Evolutionary conservation across 2,113 vertebrate genomes (phyloP), one percentile per base, ranked within the genome.

Genomic region (Leuciscus idus): DNA sequence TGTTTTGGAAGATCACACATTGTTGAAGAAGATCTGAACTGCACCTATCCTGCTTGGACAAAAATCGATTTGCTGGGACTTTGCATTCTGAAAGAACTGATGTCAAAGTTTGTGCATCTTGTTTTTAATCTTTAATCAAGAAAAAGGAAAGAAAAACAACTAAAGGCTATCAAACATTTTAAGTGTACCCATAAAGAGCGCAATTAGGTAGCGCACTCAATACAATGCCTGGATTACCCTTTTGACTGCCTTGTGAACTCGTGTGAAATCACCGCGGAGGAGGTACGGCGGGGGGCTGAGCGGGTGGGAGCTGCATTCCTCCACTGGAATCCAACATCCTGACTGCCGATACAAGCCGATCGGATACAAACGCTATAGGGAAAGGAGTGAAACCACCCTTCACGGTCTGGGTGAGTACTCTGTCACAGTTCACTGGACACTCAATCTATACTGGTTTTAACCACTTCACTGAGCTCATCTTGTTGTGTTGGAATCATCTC

Each of bases 221-320:
- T 89, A 92, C 91, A 91, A 93, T 93, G 93, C 23, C 90, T 89
- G 95, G 94, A 95, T 94, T 94, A 93, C 91, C 89, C 84, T 87
- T 86, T 86, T 88, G 46, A 57, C 87, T 77, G 43, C 78, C 21
- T 36, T 15, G 46, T 81, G 87, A 74, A 84, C 64, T 64, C 62
- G 82, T 36, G 52, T 90, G 87, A 75, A 80, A 77, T 74, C 88
- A 91, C 89, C 92, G 89, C 93, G 84, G 52, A 80, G 87, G 68
- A 57, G 77, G 83, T 62, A 30, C 19, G 4, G 55, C 30, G 50
- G 75, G 76, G 83, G 17, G 50, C 73, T 82, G 78, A 68, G 62
- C 48, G 79, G 26, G 83, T 78, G 80, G 88, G 87, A 86, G 90
- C 92, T 84, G 86, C 91, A 84, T 90, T 92, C 92, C 88, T 89